Percentiles rank a stretch among this genome's conserved stretches.
Conservation (phyloP, 37 sponge, comb jelly and placozoan species). For the Cliona cf. orientalis region DNA sequence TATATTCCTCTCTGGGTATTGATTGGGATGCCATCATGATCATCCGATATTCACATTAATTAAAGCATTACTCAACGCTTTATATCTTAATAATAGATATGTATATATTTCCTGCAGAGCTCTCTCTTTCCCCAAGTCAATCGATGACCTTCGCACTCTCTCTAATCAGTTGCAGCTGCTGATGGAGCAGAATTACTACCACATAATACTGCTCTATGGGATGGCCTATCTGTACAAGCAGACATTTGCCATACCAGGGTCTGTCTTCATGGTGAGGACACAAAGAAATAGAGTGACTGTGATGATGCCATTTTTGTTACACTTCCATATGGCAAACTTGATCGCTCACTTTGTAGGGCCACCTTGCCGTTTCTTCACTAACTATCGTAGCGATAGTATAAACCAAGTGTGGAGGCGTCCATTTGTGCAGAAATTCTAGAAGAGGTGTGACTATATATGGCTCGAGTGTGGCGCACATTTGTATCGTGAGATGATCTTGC, state of each 20-base stretch:
- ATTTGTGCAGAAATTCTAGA: no score
- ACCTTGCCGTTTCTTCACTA: no score
- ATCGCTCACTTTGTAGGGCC: no score
- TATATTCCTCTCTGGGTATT: no score
- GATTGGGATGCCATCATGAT: no score
- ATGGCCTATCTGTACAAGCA: conserved; percentile 88
- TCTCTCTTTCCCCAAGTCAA: conserved; percentile 49
- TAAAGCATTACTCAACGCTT: background rate
- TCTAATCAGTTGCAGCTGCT: conserved; percentile 22
- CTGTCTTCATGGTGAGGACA: conserved; percentile 74
- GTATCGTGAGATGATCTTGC: no score
- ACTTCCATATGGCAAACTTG: no score
- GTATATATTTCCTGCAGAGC: conserved; percentile 33
- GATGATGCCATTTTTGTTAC: no score
- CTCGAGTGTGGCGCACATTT: no score
- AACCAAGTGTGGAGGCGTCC: no score
- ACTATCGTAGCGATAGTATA: no score
- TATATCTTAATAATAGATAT: background rate
- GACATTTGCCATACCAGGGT: conserved; percentile 89
- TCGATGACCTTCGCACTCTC: conserved; percentile 67
- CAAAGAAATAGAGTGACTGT: background rate
- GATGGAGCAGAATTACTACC: conserved; percentile 44
- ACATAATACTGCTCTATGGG: conserved; percentile 54
- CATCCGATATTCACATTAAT: background rate
- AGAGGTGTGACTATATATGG: no score